Evolutionary conservation across 2,888 invertebrate species (phyloP), one percentile per base, ranked within the genome.

Genomic region (Caenorhabditis panamensis): DNA sequence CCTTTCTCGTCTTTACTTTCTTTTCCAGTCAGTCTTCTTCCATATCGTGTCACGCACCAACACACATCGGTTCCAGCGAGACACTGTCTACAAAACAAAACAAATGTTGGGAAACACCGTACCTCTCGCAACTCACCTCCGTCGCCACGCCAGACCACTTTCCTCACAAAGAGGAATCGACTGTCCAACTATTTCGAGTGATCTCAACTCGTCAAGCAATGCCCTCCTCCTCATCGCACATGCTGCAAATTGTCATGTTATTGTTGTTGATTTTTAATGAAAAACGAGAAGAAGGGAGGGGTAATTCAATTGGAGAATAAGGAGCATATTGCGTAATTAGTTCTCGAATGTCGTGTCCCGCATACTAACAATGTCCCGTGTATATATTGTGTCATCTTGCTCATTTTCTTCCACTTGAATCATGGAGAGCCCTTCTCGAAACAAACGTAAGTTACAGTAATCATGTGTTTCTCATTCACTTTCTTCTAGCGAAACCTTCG

Each of bases 81-180:
- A 36, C 85, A 85, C 64, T 85, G 85, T 61, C 82, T 84, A 59
- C 13, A 41, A 41, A 62, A 79, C 2, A 54, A 3, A 4, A 8
- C 75, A 81, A 83, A 75, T 26, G 41, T 84, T 77, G 84, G 86
- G 86, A 85, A 89, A 88, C 87, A 87, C 89, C 88, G 89, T 89
- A 88, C 89, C 89, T 89, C 89, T 89, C 89, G 89, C 89, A 89
- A 89, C 61, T 4, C 36, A 84, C 84, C 82, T 79, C 53, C 61
- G 26, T 53, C 82, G 20, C 63, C 81, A 84, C 36, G 63, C 53
- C 9, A 66, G 36, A 2, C 82, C 84, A 37, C 69, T 71, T 16
- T 80, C 80, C n/a, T 82, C 69, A 37, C 84, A 84, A 22, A 81
- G 72, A 16, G 84, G 84, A 28, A 84, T 82, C 20, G 81, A 62